Evolutionary conservation across 2,113 vertebrate genomes (phyloP).

Genomic region (Myocastor coypus): DNA sequence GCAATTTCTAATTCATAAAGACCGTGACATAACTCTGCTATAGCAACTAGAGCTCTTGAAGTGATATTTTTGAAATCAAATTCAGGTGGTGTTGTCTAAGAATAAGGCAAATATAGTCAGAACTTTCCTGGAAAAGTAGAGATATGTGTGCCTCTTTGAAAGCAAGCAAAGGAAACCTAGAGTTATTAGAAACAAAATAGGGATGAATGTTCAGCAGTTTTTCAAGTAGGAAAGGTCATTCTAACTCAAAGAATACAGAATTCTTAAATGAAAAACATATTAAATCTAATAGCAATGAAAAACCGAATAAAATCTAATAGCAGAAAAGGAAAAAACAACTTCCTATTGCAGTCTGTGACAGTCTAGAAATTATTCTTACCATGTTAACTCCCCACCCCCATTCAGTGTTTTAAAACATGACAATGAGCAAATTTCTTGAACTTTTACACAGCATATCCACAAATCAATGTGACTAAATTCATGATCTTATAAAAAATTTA

Average conservation of each 20-base stretch:
- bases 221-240: background rate
- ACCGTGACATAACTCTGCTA: background rate
- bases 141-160: background rate
- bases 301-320: background rate
- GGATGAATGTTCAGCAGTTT: background rate
- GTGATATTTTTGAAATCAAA: conserved; percentile 36
- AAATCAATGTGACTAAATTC: background rate
- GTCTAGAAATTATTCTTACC: background rate
- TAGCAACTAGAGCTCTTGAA: background rate
- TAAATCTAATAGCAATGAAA: background rate
- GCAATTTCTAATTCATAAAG: background rate
- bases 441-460: background rate
- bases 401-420: background rate
- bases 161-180: background rate
- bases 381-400: background rate
- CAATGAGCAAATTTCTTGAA: background rate
- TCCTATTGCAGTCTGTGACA: background rate
- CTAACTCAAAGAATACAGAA: background rate
- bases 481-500: background rate
- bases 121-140: background rate
- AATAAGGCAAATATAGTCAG: background rate
- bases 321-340: background rate
- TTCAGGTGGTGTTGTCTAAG: background rate
- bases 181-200: conserved; percentile 14
- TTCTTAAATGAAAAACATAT: background rate